These are phyloP conservation scores for Diabrotica balteata DNA, from an alignment of 2,888 invertebrate genomes.

Conservation along the genomic window DNA sequence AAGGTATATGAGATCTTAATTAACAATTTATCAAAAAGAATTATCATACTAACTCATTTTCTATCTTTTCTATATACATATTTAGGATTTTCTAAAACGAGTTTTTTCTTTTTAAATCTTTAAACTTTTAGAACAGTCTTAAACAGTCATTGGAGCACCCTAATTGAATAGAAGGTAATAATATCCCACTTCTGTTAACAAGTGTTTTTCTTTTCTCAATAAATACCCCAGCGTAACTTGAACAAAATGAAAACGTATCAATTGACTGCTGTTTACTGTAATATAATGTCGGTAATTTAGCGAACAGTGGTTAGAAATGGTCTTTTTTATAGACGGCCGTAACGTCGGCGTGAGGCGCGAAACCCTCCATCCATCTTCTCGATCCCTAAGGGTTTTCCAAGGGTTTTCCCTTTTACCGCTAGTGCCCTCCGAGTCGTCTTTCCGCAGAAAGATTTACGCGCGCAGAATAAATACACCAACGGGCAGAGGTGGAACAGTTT, in stretches of 20 bases:
- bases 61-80: too few relatives aligned
- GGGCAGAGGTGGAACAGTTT: slow-evolving; percentile 14
- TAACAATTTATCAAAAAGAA: too few relatives aligned
- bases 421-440: slow-evolving; percentile 44
- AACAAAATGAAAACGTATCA: slow-evolving; percentile 48
- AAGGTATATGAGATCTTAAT: too few relatives aligned
- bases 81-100: too few relatives aligned
- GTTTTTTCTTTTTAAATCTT: too few relatives aligned
- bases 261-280: slow-evolving; percentile 59
- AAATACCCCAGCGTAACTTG: slow-evolving; percentile 25
- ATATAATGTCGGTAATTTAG: slow-evolving; percentile 50
- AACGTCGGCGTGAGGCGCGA: slow-evolving; percentile 48
- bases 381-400: slow-evolving; percentile 44
- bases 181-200: slow-evolving; percentile 19
- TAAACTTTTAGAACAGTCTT: too few relatives aligned
- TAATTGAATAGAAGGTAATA: too few relatives aligned
- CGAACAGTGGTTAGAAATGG: slow-evolving; percentile 49
- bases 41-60: too few relatives aligned
- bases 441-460: slow-evolving; percentile 55
- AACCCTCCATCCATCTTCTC: slow-evolving; percentile 51
- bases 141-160: too few relatives aligned
- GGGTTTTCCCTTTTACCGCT: slow-evolving; percentile 39
- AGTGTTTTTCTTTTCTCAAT: slow-evolving; percentile 32
- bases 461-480: slow-evolving; percentile 49
- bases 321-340: slow-evolving; percentile 48